These are phyloP conservation scores for Clarias macrocephalus DNA, from an alignment of 2,113 vertebrate genomes.

Conservation along the genomic window DNA sequence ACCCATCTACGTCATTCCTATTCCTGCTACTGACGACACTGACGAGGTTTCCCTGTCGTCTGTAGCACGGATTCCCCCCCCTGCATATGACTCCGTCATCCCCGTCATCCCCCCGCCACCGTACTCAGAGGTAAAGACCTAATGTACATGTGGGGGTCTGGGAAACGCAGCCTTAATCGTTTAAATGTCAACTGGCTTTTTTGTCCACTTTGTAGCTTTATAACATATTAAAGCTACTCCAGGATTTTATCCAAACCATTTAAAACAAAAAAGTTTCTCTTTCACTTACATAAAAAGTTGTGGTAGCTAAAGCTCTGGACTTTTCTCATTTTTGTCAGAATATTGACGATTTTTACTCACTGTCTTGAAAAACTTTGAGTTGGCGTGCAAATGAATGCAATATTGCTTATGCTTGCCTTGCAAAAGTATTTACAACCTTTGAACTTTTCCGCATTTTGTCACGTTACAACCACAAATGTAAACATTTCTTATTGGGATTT, in stretches of 20 bases:
- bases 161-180: not conserved
- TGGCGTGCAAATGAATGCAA: not conserved
- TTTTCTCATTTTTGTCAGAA: not conserved
- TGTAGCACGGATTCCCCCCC: not conserved
- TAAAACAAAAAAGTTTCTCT: too few relatives aligned
- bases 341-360: too few relatives aligned
- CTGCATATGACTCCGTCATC: constrained; percentile 34
- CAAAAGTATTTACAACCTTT: too few relatives aligned
- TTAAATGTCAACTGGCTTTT: not conserved
- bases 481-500: too few relatives aligned
- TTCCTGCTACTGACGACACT: not conserved
- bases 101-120: constrained; percentile 13
- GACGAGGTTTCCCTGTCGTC: not conserved
- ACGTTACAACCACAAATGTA: too few relatives aligned
- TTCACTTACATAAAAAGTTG: not conserved
- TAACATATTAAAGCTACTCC: too few relatives aligned
- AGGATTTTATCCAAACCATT: too few relatives aligned
- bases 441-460: too few relatives aligned
- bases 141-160: not conserved
- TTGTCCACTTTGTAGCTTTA: too few relatives aligned
- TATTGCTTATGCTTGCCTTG: too few relatives aligned
- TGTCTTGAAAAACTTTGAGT: too few relatives aligned
- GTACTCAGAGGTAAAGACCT: constrained; percentile 43
- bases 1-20: constrained; percentile 47
- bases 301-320: too few relatives aligned